Percentiles rank a stretch among this genome's conserved stretches.
phyloP scores from a whole-genome alignment of 2,797 vertebrate genomes.

The Gymnothorax javanicus region DNA sequence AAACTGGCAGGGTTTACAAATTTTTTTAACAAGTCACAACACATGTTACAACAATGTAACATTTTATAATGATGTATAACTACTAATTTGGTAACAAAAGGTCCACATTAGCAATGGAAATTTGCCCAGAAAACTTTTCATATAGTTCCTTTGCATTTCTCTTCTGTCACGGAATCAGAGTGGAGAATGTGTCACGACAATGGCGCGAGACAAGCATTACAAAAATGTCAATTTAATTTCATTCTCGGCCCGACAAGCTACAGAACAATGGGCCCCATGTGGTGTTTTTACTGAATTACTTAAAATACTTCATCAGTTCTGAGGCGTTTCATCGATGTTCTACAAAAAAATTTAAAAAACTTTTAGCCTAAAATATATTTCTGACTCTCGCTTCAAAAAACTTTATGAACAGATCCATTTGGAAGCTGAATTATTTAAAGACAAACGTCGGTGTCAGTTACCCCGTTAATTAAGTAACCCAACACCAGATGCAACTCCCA shows the following conservation, averaged over 20 bases:
- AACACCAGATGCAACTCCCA: not conserved
- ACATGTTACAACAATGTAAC: not conserved
- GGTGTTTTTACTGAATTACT: slow-evolving; percentile 22
- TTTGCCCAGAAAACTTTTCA: slow-evolving; percentile 11
- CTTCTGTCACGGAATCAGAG: slow-evolving; percentile 26
- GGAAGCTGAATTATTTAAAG: slow-evolving; percentile 14
- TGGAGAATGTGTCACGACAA: slow-evolving; percentile 25
- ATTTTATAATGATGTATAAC: slow-evolving; percentile 7
- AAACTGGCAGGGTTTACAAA: not conserved
- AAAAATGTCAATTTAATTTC: slow-evolving; percentile 41
- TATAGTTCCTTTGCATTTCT: slow-evolving; percentile 21
- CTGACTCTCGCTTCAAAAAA: slow-evolving; percentile 6
- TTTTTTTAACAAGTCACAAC: not conserved
- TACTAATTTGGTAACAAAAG: not conserved
- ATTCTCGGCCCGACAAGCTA: slow-evolving; percentile 29
- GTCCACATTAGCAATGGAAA: slow-evolving; percentile 5
- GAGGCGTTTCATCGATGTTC: slow-evolving; percentile 20
- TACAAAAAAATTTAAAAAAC: not conserved
- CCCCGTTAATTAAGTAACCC: not conserved
- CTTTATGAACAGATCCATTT: not conserved
- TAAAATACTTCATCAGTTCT: slow-evolving; percentile 33
- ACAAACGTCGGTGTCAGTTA: not conserved
- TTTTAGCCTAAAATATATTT: not conserved
- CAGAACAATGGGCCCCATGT: slow-evolving; percentile 31
- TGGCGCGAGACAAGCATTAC: slow-evolving; percentile 36